Evolutionary conservation across 2,888 invertebrate species (phyloP).

Genomic region (Campoletis raptor): DNA sequence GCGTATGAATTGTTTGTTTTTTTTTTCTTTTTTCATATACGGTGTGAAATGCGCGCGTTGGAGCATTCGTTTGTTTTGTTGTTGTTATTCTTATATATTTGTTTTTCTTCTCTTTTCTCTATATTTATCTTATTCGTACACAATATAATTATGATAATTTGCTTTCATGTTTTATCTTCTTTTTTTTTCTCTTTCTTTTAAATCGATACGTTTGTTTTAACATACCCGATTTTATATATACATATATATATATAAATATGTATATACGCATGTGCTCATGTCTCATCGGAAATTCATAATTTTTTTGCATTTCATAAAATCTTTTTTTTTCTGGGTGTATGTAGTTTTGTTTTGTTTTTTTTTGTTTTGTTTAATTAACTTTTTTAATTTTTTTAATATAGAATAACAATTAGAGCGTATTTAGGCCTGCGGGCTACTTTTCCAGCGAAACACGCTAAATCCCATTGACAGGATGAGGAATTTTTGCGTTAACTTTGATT

Average conservation of each 20-base stretch:
- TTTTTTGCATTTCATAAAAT: conserved; percentile 22
- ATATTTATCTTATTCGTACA: conserved; percentile 31
- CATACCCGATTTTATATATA: not conserved
- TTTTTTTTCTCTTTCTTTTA: conserved; percentile 19
- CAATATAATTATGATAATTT: conserved; percentile 39
- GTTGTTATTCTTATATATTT: not conserved
- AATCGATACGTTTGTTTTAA: not conserved
- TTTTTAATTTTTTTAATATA: conserved; percentile 60
- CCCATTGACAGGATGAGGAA: conserved; percentile 70
- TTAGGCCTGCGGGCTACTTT: conserved; percentile 84
- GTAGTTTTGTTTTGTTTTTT: conserved; percentile 46
- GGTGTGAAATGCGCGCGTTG: conserved; percentile 37
- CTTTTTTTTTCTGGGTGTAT: conserved; percentile 48
- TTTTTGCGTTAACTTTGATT: conserved; percentile 9
- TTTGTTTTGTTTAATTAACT: conserved; percentile 31
- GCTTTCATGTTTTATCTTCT: conserved; percentile 13
- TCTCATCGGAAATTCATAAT: conserved; percentile 52
- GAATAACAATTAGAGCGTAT: conserved; percentile 80
- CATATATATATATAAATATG: conserved; percentile 3
- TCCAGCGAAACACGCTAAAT: conserved; percentile 79
- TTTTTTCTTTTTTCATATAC: conserved; percentile 2
- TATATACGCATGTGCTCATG: conserved; percentile 1
- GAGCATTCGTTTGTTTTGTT: conserved; percentile 28
- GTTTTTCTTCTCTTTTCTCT: not conserved
- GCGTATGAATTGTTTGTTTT: conserved; percentile 31